A percentile compares a stretch with the other conserved stretches of the same genome.
Conservation (phyloP, 2,888 invertebrate species). For the Dynastes grantii region DNA sequence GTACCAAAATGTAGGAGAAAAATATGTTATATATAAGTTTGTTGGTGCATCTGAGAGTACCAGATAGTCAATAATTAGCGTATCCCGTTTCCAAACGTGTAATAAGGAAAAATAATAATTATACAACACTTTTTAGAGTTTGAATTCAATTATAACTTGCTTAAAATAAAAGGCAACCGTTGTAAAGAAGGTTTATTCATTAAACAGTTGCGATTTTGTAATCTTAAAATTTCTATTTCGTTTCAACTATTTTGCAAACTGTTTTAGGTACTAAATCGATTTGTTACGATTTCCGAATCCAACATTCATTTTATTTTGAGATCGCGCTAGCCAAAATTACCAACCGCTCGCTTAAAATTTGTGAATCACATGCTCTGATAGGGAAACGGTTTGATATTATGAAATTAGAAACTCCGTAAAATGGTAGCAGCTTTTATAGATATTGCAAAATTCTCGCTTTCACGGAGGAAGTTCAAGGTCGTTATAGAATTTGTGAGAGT, state of each 20-base stretch:
- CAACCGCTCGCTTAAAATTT: background rate
- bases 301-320: background rate
- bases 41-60: too few species aligned
- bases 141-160: too few species aligned
- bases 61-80: too few species aligned
- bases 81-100: too few species aligned
- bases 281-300: background rate
- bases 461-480: background rate
- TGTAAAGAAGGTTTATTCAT: background rate
- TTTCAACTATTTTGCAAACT: background rate
- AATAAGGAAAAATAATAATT: too few species aligned
- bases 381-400: background rate
- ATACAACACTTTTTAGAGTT: too few species aligned
- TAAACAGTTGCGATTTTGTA: background rate
- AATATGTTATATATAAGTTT: too few species aligned
- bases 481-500: too few species aligned
- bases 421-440: too few species aligned
- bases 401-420: slow-evolving; percentile 30
- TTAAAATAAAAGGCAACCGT: background rate
- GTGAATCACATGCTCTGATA: slow-evolving; percentile 7
- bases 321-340: background rate
- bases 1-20: too few species aligned
- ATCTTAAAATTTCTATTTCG: background rate
- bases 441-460: background rate
- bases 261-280: slow-evolving; percentile 12